Conservation (phyloP, 2,113 vertebrate species). For the Xenotilapia flavipinnis region DNA sequence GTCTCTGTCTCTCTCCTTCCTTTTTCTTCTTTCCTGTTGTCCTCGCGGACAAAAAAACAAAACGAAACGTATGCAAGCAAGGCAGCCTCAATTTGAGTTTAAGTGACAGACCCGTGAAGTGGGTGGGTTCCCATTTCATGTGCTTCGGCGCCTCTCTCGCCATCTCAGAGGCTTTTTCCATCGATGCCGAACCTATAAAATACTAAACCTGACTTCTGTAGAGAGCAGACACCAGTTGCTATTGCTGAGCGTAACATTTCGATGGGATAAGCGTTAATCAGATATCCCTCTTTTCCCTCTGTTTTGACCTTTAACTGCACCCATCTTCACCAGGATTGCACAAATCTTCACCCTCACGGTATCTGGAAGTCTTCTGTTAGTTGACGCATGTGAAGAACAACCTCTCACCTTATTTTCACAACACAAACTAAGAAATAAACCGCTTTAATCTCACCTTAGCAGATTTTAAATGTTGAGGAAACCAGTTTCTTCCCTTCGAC, state of each 20-base stretch:
- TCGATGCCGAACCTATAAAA: neutral
- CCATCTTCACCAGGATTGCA: neutral
- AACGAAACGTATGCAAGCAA: slow-evolving; percentile 46
- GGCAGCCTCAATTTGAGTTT: slow-evolving; percentile 59
- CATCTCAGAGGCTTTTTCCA: slow-evolving; percentile 14
- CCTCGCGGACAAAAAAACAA: neutral
- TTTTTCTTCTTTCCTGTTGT: neutral
- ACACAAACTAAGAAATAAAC: neutral
- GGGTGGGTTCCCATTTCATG: slow-evolving; percentile 48
- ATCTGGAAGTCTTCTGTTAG: neutral
- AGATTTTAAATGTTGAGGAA: neutral
- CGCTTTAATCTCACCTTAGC: neutral
- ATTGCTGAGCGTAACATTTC: neutral
- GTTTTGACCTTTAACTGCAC: neutral
- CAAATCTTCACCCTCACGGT: neutral
- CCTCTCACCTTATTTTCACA: neutral
- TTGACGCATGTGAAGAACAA: neutral
- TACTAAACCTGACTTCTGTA: slow-evolving; percentile 47
- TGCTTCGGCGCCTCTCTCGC: slow-evolving; percentile 2
- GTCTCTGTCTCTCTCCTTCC: neutral
- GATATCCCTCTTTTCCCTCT: neutral
- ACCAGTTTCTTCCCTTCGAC: neutral
- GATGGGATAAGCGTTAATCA: neutral
- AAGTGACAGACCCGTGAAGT: slow-evolving; percentile 52
- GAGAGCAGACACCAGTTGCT: slow-evolving; percentile 28